A percentile compares a stretch with the other conserved stretches of the same genome.
Conservation (phyloP, 1,140 invertebrate species). For the Eriocheir sinensis region DNA sequence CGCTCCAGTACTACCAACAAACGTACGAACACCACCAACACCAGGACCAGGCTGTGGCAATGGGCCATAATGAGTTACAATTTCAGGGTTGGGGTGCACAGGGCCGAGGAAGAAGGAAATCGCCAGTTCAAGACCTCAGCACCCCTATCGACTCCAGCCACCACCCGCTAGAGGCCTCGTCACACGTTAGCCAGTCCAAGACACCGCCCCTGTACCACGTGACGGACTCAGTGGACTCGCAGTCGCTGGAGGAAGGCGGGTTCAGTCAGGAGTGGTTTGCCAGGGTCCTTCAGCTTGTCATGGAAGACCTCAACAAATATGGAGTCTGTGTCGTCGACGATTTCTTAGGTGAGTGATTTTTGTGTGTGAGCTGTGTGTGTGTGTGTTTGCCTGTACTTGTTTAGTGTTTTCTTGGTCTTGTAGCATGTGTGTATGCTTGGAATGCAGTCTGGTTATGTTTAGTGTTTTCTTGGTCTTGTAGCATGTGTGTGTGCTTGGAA, state of each 20-base stretch:
- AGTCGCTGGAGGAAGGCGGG: slow-evolving; percentile 57
- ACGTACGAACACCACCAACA: too few species aligned
- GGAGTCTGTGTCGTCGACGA: slow-evolving; percentile 68
- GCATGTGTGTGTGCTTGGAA: too few species aligned
- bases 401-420: too few species aligned
- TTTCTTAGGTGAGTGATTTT: slow-evolving; percentile 61
- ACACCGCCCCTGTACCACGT: slow-evolving; percentile 50
- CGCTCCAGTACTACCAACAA: too few species aligned
- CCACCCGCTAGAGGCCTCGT: background rate
- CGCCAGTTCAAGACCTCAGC: slow-evolving; percentile 29
- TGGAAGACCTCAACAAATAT: slow-evolving; percentile 61
- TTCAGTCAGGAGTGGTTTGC: slow-evolving; percentile 58
- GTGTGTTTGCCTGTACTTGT: too few species aligned
- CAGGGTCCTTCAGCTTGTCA: slow-evolving; percentile 29
- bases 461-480: too few species aligned
- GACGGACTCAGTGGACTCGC: slow-evolving; percentile 35
- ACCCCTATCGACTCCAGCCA: slow-evolving; percentile 49
- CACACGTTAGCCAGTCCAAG: background rate
- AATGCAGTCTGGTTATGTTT: too few species aligned
- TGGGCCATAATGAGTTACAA: slow-evolving; percentile 45
- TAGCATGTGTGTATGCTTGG: too few species aligned
- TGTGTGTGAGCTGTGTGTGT: too few species aligned
- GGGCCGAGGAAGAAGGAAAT: background rate
- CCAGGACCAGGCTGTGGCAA: background rate
- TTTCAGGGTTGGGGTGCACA: slow-evolving; percentile 58